These are phyloP conservation scores for Tethea ocularis DNA, from an alignment of 2,888 invertebrate species.

Conservation along the genomic window DNA sequence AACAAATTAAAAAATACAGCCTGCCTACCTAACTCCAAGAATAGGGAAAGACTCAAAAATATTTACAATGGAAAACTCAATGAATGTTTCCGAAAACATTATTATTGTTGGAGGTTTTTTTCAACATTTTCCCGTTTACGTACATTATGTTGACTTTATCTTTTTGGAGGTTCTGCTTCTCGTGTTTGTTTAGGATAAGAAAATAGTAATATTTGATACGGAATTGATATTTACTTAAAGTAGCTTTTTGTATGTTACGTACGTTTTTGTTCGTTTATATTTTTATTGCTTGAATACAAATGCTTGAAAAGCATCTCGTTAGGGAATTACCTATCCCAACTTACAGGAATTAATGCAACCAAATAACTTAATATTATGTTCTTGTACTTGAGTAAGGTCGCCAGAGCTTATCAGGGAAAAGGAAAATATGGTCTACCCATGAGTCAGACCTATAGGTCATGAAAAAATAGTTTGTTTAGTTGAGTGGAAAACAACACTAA, in stretches of 20 bases:
- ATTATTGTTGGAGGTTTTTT: neutral
- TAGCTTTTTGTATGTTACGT: slow-evolving; percentile 6
- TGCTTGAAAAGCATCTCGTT: no score
- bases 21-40: no score
- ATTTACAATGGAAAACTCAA: neutral
- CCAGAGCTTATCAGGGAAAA: no score
- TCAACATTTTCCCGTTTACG: neutral
- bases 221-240: slow-evolving; percentile 9
- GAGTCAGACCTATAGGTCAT: no score
- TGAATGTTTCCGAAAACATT: neutral
- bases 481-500: no score
- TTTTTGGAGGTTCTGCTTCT: slow-evolving; percentile 23
- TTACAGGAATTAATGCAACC: no score
- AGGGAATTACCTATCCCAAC: no score
- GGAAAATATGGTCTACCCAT: no score
- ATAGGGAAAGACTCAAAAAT: neutral
- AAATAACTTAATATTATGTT: no score
- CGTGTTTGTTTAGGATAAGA: slow-evolving; percentile 37
- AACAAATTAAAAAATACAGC: no score
- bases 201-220: slow-evolving; percentile 23
- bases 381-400: no score
- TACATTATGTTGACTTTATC: slow-evolving; percentile 26
- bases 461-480: no score
- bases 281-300: neutral
- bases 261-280: slow-evolving; percentile 2